These are phyloP conservation scores for Haliclystus octoradiatus DNA, from an alignment of 30 jellyfish, hydroid and myxozoan species.

Conservation along the genomic window DNA sequence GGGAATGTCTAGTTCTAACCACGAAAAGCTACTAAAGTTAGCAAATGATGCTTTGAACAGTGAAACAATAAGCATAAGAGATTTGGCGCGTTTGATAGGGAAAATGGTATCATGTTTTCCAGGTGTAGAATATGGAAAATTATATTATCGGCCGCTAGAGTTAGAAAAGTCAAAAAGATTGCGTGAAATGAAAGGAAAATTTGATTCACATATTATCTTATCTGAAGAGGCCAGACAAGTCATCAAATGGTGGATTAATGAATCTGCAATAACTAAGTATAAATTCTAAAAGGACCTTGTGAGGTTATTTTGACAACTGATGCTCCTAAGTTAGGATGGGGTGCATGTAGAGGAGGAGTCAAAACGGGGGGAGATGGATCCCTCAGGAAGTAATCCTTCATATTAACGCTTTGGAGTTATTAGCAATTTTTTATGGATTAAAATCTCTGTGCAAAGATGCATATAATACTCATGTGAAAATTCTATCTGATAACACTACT, in stretches of 20 bases:
- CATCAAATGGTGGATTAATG: constrained; percentile 23
- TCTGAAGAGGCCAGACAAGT: neutral
- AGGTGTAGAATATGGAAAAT: constrained; percentile 15
- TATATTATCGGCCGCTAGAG: constrained; percentile 16
- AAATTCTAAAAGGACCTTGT: constrained; percentile 3
- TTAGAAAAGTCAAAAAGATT: neutral
- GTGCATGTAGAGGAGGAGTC: constrained; percentile 5
- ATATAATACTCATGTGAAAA: constrained; percentile 4
- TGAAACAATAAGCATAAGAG: no score
- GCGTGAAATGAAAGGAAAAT: constrained; percentile 2
- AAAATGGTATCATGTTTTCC: no score
- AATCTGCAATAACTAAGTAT: neutral
- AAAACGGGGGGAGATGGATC: constrained; percentile 21
- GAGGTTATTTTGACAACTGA: constrained; percentile 13
- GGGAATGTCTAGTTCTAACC: neutral
- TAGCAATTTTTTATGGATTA: constrained; percentile 17
- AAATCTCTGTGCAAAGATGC: neutral
- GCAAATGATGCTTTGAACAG: no score
- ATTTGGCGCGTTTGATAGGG: constrained; percentile 1
- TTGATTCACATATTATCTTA: neutral
- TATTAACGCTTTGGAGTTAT: constrained; percentile 3
- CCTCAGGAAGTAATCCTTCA: constrained; percentile 5
- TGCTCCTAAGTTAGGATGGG: constrained; percentile 31
- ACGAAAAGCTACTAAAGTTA: neutral
- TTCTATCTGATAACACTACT: constrained; percentile 25